Evolutionary conservation across 2,797 vertebrate genomes (phyloP).

Genomic region (Clamator glandarius): DNA sequence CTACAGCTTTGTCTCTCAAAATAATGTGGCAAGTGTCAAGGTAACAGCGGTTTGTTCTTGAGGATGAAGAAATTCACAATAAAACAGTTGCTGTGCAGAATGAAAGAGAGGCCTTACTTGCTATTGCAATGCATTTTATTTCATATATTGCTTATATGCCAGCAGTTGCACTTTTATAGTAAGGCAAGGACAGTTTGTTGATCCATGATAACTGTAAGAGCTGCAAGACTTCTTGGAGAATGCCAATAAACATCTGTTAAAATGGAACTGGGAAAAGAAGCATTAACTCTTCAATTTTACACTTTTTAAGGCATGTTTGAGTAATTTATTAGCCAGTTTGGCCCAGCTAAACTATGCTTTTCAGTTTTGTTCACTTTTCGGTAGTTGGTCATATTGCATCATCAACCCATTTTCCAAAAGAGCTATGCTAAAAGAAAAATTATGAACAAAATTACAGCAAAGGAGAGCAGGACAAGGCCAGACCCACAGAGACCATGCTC

Average conservation of each 20-base stretch:
- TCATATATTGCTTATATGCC: neutral
- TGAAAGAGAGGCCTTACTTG: neutral
- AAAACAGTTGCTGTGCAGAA: neutral
- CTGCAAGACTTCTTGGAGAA: conserved; percentile 11
- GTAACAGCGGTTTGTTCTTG: neutral
- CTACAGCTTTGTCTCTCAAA: neutral
- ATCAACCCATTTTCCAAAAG: neutral
- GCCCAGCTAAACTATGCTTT: neutral
- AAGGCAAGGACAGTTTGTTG: conserved; percentile 1
- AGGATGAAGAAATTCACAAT: neutral
- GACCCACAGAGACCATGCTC: neutral
- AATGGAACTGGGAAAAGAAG: conserved; percentile 4
- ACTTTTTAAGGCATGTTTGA: neutral
- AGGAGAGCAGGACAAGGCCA: neutral
- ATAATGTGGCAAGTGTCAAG: neutral
- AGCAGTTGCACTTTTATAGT: neutral
- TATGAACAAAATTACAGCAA: neutral
- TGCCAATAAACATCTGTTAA: neutral
- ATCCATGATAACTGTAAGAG: conserved; percentile 9
- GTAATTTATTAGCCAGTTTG: neutral
- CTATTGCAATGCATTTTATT: neutral
- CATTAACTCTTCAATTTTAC: neutral
- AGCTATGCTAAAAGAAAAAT: neutral
- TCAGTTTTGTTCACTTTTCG: neutral
- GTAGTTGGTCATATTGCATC: neutral